These are phyloP conservation scores for Aproaerema taeniolella DNA, from an alignment of 2,888 invertebrate genomes.

Conservation along the genomic window DNA sequence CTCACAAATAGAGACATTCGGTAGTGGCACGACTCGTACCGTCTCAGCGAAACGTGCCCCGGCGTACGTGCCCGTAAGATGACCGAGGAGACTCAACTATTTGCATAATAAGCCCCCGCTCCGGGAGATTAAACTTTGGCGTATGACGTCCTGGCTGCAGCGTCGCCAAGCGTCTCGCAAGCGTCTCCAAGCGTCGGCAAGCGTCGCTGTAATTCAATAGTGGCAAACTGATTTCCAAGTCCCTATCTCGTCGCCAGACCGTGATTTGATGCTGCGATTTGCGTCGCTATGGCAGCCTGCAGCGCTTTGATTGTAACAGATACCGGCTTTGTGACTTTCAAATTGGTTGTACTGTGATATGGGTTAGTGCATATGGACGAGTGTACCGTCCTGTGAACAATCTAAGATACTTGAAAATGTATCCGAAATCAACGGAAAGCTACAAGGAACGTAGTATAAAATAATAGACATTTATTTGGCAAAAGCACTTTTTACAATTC, in stretches of 20 bases:
- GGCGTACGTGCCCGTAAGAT: slow-evolving; percentile 58
- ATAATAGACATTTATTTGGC: too few relatives aligned
- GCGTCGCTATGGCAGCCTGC: slow-evolving; percentile 37
- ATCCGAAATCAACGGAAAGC: too few relatives aligned
- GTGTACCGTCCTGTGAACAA: too few relatives aligned
- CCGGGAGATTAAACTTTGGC: slow-evolving; percentile 70
- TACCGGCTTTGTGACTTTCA: slow-evolving; percentile 42
- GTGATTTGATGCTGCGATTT: slow-evolving; percentile 62
- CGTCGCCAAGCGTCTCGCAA: slow-evolving; percentile 63
- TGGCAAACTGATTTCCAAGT: slow-evolving; percentile 69
- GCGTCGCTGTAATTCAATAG: slow-evolving; percentile 74
- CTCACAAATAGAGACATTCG: slow-evolving; percentile 18
- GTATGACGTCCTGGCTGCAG: slow-evolving; percentile 67
- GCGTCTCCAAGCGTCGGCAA: too few relatives aligned
- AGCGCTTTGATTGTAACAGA: slow-evolving; percentile 43
- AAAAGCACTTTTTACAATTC: too few relatives aligned
- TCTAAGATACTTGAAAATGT: too few relatives aligned
- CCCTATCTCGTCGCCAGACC: slow-evolving; percentile 36
- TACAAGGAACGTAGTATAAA: too few relatives aligned
- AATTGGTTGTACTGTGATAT: too few relatives aligned
- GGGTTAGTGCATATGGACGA: too few relatives aligned
- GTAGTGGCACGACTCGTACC: too few relatives aligned
- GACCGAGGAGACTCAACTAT: slow-evolving; percentile 61
- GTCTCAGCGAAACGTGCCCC: slow-evolving; percentile 27
- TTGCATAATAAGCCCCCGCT: slow-evolving; percentile 72